Conservation (phyloP, 2,888 invertebrate genomes). For the Lithodes maja region DNA sequence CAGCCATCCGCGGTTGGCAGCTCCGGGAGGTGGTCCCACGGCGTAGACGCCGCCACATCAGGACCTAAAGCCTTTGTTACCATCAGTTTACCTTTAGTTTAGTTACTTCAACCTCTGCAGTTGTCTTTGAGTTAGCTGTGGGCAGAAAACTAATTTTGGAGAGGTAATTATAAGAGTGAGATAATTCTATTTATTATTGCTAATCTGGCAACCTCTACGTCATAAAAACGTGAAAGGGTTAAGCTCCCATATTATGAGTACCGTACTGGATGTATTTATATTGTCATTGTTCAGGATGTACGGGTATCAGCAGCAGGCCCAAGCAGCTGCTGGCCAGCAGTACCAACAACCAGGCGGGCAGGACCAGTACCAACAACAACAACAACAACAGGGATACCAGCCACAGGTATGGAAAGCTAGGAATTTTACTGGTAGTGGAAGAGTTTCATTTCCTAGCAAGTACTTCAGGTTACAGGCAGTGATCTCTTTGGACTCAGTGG, state of each 20-base stretch:
- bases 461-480: background rate
- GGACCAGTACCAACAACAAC: conserved; percentile 28
- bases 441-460: background rate
- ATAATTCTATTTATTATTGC: too few relatives aligned
- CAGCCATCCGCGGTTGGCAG: too few relatives aligned
- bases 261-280: background rate
- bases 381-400: conserved; percentile 25
- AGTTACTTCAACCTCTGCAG: too few relatives aligned
- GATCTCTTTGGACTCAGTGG: too few relatives aligned
- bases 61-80: too few relatives aligned
- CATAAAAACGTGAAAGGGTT: too few relatives aligned
- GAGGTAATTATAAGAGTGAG: too few relatives aligned
- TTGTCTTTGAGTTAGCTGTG: too few relatives aligned
- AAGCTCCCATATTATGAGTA: background rate
- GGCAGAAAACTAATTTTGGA: too few relatives aligned
- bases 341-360: background rate
- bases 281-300: conserved; percentile 33
- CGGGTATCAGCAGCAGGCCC: conserved; percentile 23
- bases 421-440: background rate
- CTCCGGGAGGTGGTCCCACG: too few relatives aligned
- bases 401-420: conserved; percentile 21
- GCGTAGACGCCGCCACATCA: too few relatives aligned
- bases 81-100: background rate
- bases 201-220: too few relatives aligned
- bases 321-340: background rate